phyloP scores from a whole-genome alignment of 2,797 vertebrate genomes.

The Potorous gilbertii region DNA sequence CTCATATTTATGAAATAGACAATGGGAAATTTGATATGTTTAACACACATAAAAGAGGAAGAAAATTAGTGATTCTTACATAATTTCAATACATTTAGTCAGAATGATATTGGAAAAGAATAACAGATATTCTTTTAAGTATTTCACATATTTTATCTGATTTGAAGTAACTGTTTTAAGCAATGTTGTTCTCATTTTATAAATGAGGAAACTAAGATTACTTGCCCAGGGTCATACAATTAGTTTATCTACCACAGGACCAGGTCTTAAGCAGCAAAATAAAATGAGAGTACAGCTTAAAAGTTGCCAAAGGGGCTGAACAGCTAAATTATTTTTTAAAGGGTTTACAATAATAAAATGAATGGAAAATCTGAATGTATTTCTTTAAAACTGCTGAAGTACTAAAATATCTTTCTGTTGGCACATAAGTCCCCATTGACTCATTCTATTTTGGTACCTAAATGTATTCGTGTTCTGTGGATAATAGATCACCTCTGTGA shows the following conservation, averaged over 20 bases:
- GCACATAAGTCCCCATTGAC: constrained; percentile 67
- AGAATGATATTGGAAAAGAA: not conserved
- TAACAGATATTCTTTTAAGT: not conserved
- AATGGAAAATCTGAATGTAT: constrained; percentile 60
- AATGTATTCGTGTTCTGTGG: constrained; percentile 66
- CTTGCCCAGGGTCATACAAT: not conserved
- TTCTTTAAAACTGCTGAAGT: constrained; percentile 64
- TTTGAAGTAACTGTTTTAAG: not conserved
- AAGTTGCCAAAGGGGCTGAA: constrained; percentile 12
- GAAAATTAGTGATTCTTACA: not conserved
- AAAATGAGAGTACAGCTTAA: constrained; percentile 50
- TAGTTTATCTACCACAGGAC: not conserved
- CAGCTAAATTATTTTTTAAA: constrained; percentile 45
- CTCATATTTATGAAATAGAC: not conserved
- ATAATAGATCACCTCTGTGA: constrained; percentile 73
- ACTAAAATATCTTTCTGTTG: constrained; percentile 67
- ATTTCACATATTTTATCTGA: not conserved
- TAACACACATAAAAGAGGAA: not conserved
- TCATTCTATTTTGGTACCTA: constrained; percentile 68
- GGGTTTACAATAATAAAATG: constrained; percentile 46
- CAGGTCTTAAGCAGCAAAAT: not conserved
- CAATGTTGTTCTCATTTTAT: not conserved
- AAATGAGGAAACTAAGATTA: not conserved
- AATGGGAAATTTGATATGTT: not conserved
- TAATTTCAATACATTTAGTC: not conserved